phyloP scores from a whole-genome alignment of 2,113 vertebrate genomes.

The Cephalopterus ornatus region DNA sequence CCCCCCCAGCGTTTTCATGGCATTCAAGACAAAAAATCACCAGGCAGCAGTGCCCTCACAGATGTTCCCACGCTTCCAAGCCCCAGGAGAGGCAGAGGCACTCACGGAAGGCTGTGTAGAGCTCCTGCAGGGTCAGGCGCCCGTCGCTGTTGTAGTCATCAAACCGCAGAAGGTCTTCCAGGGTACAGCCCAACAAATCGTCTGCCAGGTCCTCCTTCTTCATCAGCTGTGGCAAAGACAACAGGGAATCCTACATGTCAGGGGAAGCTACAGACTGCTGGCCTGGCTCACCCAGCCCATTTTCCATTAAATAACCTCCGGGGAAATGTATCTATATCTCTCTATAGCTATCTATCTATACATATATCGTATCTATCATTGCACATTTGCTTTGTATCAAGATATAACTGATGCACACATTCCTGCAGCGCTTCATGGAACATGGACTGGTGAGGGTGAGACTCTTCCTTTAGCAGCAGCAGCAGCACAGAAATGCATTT shows the following conservation, averaged over 20 bases:
- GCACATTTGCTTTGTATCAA: not conserved
- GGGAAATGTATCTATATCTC: not conserved
- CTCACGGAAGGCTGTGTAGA: constrained; percentile 96
- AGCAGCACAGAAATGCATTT: not conserved
- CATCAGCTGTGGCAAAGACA: constrained; percentile 73
- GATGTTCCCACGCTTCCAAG: accelerated
- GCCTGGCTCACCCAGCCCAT: not conserved
- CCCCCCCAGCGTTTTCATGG: not conserved
- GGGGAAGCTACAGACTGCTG: not conserved
- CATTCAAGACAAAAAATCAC: not conserved
- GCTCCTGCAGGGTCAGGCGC: constrained; percentile 84
- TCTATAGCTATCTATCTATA: accelerated
- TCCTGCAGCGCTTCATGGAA: not conserved
- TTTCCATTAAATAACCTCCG: not conserved
- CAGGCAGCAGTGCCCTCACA: not conserved
- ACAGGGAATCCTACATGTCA: not conserved
- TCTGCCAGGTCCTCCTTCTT: constrained; percentile 79
- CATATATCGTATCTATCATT: accelerated
- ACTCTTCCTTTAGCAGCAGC: not conserved
- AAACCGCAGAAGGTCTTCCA: constrained; percentile 88
- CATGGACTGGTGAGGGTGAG: not conserved
- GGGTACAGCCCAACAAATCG: constrained; percentile 80
- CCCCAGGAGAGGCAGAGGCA: not conserved
- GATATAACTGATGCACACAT: accelerated
- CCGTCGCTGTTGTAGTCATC: constrained; percentile 92